Percentiles rank a stretch among this genome's conserved stretches.
Conservation (phyloP, 2,888 invertebrate species). For the Gibbula magus region DNA sequence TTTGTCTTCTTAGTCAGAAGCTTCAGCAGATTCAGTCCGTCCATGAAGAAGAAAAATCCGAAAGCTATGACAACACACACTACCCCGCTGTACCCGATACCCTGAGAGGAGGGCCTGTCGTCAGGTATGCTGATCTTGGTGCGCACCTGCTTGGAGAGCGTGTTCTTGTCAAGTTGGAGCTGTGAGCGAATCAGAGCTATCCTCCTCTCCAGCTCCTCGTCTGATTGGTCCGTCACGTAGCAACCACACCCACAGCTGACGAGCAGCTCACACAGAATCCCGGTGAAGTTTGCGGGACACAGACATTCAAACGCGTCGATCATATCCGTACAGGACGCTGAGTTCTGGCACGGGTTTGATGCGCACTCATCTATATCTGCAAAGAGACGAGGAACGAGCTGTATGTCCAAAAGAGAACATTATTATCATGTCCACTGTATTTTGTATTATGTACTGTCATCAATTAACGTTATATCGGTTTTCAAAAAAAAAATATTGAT, state of each 20-base stretch:
- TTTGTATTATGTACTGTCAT: too few species aligned
- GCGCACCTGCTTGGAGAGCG: background rate
- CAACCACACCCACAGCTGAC: background rate
- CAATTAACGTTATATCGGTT: too few species aligned
- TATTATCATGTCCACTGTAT: too few species aligned
- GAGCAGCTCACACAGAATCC: background rate
- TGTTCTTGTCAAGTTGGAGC: background rate
- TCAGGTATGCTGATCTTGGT: background rate
- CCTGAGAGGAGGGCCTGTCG: background rate
- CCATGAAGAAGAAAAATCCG: background rate
- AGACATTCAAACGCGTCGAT: conserved; percentile 5
- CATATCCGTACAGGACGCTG: background rate
- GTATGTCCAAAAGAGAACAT: too few species aligned
- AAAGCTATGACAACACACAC: background rate
- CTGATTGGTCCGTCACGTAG: background rate
- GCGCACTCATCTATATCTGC: conserved; percentile 7
- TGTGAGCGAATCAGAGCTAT: background rate
- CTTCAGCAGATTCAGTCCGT: background rate
- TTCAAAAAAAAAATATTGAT: too few species aligned
- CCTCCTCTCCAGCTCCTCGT: background rate
- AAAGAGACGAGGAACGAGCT: background rate
- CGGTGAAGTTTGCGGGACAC: background rate
- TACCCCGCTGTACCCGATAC: background rate
- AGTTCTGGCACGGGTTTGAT: background rate
- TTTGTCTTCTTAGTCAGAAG: background rate